Conservation (phyloP, 2,113 vertebrate species). For the Bubo blakistoni region DNA sequence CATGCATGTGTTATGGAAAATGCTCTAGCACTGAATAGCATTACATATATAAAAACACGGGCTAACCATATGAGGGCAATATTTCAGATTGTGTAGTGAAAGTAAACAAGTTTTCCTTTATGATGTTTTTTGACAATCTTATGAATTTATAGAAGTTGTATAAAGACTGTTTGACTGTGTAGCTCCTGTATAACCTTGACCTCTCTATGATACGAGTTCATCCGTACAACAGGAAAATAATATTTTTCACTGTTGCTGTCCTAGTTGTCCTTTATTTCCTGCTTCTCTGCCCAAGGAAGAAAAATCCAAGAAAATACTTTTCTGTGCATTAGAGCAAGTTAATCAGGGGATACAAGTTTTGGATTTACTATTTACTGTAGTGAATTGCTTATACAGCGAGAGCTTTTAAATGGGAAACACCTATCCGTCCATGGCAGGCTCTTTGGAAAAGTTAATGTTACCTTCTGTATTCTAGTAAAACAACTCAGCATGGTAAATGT, state of each 20-base stretch:
- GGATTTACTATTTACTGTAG: not conserved
- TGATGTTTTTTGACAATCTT: not conserved
- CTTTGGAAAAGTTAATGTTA: not conserved
- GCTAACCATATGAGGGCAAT: not conserved
- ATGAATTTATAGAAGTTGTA: not conserved
- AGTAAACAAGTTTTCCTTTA: not conserved
- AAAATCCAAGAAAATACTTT: not conserved
- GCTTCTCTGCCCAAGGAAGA: not conserved
- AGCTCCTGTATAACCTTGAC: not conserved
- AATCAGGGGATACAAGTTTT: not conserved
- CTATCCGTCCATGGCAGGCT: not conserved
- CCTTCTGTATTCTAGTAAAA: not conserved
- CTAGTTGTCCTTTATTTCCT: not conserved
- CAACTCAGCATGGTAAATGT: not conserved
- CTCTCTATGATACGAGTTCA: not conserved
- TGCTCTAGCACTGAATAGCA: not conserved
- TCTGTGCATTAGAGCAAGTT: not conserved
- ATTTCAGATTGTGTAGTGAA: not conserved
- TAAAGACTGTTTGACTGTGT: not conserved
- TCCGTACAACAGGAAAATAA: not conserved
- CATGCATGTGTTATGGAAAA: not conserved
- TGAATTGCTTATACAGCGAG: not conserved
- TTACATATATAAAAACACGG: not conserved
- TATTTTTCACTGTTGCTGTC: not conserved
- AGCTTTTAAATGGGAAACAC: not conserved